Conservation (phyloP, 2,888 invertebrate genomes). For the Drosophila rubida region DNA sequence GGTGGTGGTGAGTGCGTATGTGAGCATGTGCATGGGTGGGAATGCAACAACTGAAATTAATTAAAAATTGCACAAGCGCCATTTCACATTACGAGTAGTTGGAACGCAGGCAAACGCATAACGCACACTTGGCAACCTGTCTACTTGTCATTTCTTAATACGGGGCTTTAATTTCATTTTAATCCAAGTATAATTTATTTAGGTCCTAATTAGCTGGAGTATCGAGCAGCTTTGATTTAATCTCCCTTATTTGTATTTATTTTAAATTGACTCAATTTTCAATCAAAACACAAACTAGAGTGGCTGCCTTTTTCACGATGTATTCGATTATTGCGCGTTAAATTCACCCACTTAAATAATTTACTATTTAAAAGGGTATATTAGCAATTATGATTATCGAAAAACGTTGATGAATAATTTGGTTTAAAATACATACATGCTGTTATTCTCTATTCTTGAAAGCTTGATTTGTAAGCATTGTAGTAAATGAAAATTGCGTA, state of each 20-base stretch:
- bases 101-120: neutral
- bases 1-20: neutral
- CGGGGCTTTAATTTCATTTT: neutral
- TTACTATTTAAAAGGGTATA: neutral
- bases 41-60: slow-evolving; percentile 55
- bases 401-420: too few relatives aligned
- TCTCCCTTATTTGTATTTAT: too few relatives aligned
- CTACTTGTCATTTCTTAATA: slow-evolving; percentile 5
- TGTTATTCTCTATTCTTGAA: too few relatives aligned
- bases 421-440: too few relatives aligned
- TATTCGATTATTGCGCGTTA: neutral
- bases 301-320: neutral
- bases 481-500: neutral
- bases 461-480: too few relatives aligned
- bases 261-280: neutral
- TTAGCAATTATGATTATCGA: neutral
- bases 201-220: slow-evolving; percentile 2
- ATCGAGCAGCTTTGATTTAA: neutral
- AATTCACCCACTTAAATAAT: neutral
- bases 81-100: slow-evolving; percentile 18
- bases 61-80: slow-evolving; percentile 68
- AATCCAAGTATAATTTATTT: slow-evolving; percentile 6
- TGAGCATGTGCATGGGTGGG: neutral
- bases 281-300: neutral
- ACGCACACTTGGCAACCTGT: slow-evolving; percentile 1